Evolutionary conservation across 2,888 invertebrate genomes (phyloP).

Genomic region (Hedya salicella): DNA sequence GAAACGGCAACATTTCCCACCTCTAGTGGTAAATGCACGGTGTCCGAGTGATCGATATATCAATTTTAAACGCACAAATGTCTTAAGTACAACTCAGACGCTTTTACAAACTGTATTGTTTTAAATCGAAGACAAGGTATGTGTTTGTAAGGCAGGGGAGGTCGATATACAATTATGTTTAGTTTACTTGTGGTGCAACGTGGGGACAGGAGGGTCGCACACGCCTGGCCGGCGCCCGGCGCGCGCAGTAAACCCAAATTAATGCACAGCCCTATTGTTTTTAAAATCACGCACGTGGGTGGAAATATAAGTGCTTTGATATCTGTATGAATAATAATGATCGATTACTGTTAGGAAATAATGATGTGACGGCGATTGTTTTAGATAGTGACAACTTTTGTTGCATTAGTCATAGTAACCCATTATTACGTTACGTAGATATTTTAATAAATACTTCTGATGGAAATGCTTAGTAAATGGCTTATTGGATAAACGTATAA

Average conservation of each 20-base stretch:
- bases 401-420: not conserved
- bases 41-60: slow-evolving; percentile 44
- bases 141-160: not conserved
- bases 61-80: not conserved
- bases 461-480: too few species aligned
- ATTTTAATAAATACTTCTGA: too few species aligned
- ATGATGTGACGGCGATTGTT: slow-evolving; percentile 4
- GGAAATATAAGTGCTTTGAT: slow-evolving; percentile 39
- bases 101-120: not conserved
- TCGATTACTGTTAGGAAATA: slow-evolving; percentile 23
- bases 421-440: too few species aligned
- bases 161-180: not conserved
- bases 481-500: too few species aligned
- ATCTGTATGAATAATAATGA: slow-evolving; percentile 37
- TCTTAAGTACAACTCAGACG: not conserved
- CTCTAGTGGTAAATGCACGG: slow-evolving; percentile 26
- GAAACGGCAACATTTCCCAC: slow-evolving; percentile 17
- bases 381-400: not conserved
- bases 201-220: slow-evolving; percentile 27
- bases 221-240: slow-evolving; percentile 64
- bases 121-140: slow-evolving; percentile 8
- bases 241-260: slow-evolving; percentile 63
- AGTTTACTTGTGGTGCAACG: slow-evolving; percentile 19
- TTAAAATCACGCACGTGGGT: slow-evolving; percentile 46
- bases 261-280: slow-evolving; percentile 57